Evolutionary conservation across 2,113 vertebrate genomes (phyloP), one percentile per base, ranked within the genome.

Genomic region (Daubentonia madagascariensis): DNA sequence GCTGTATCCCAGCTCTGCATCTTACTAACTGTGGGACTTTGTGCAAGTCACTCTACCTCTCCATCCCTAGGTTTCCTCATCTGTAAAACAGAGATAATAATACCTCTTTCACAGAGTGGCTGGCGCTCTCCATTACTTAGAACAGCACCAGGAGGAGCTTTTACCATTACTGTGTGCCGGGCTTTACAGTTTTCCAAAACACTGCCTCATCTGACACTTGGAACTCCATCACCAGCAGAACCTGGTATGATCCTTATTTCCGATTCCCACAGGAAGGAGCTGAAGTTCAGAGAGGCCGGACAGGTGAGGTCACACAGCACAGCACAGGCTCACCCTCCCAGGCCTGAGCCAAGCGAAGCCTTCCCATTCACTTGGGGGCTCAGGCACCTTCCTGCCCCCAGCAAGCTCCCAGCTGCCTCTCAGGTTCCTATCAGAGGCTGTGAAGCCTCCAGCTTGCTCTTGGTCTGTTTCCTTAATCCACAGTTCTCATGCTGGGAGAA

Each of bases 301-400:
- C 10, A 22, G 3, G 11, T 50, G 32, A 70, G 73, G n/a, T 76
- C 75, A 40, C 78, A 54, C 7, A 57, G 80, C 73, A 20, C 1
- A 0, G 18, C 65, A 20, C 1, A 0, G 18, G 78, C 9, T 17
- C 7, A n/a, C 35, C 40, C 32, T 35, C n/a, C 17, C 1, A 35
- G 32, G 7, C 35, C 83, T 28, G 72, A 23, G 25, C 54, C 0
- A 0, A 25, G 30, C 0, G 0, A 70, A 12, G 50, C 13, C 73
- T 68, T 85, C 30, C 45, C 3, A 20, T 28, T 61, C 6, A 20
- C 25, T 22, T 43, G 13, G 76, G 30, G 12, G 35, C 50, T n/a
- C n/a, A 3, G 32, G n/a, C 2, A 30, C 63, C 67, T 37, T 40
- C 43, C 87, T 17, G 59, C 23, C 4, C 45, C 0, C 73, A 10